phyloP scores from a whole-genome alignment of 2,888 invertebrate species.

The Gisinianus flammeolus region DNA sequence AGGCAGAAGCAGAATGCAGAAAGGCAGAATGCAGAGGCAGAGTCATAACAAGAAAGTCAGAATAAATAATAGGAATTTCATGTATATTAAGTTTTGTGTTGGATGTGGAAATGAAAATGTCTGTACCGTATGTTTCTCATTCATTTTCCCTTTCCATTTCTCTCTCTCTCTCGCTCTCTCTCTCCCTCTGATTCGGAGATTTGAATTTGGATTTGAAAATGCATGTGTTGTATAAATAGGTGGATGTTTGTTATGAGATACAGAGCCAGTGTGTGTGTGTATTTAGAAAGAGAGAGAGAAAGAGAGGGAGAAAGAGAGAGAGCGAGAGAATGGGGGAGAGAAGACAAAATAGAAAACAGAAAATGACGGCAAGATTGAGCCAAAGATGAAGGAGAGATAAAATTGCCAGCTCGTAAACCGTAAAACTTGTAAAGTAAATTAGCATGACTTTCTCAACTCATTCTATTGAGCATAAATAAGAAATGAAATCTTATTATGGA shows the following conservation, averaged over 20 bases:
- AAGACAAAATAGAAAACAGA: not conserved
- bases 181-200: too few relatives aligned
- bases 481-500: constrained; percentile 33
- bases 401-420: constrained; percentile 36
- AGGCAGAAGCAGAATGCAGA: too few relatives aligned
- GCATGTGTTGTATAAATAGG: too few relatives aligned
- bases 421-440: constrained; percentile 39
- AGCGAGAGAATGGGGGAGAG: not conserved
- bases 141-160: not conserved
- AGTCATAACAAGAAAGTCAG: not conserved
- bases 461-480: constrained; percentile 39
- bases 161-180: too few relatives aligned
- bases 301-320: constrained; percentile 13
- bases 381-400: constrained; percentile 33
- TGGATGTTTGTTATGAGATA: too few relatives aligned
- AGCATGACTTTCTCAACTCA: constrained; percentile 36
- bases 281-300: constrained; percentile 3
- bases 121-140: not conserved
- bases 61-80: not conserved
- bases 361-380: constrained; percentile 14
- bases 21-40: too few relatives aligned
- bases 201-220: too few relatives aligned
- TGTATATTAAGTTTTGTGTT: not conserved
- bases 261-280: not conserved
- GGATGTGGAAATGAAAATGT: not conserved